These are phyloP conservation scores for Steinernema hermaphroditum DNA, from an alignment of 2,888 invertebrate genomes.

Conservation along the genomic window DNA sequence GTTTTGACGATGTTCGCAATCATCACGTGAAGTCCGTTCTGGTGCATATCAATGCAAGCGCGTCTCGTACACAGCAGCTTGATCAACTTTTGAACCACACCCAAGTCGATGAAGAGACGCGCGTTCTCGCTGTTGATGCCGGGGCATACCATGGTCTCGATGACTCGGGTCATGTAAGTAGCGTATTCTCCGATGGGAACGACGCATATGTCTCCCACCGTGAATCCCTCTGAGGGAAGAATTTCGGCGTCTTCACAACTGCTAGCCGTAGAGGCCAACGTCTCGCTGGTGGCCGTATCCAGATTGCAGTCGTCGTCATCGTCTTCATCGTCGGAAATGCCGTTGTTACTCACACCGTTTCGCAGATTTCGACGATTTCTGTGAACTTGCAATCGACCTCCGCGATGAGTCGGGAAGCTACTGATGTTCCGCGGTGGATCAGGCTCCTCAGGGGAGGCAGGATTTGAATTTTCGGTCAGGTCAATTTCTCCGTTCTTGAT, in stretches of 20 bases:
- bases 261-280: not conserved
- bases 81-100: conserved; percentile 11
- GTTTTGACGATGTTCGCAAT: conserved; percentile 5
- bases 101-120: conserved; percentile 18
- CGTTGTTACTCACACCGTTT: not conserved
- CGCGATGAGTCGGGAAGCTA: no score
- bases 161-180: not conserved
- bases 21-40: not conserved
- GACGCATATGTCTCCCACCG: not conserved
- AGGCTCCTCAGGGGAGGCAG: not conserved
- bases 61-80: not conserved
- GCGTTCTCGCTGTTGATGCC: conserved; percentile 6
- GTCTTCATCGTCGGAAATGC: conserved; percentile 22
- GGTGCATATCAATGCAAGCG: conserved; percentile 4
- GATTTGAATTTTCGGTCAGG: not conserved
- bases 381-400: not conserved
- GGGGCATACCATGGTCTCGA: conserved; percentile 2
- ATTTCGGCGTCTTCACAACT: conserved; percentile 11
- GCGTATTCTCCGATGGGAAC: conserved; percentile 18
- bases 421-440: no score
- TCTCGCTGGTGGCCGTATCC: not conserved
- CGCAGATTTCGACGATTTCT: not conserved
- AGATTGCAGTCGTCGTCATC: conserved; percentile 13
- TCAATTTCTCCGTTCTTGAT: conserved; percentile 16
- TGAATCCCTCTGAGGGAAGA: not conserved